Evolutionary conservation across 2,797 vertebrate genomes (phyloP), one percentile per base, ranked within the genome.

Genomic region (Xenops minutus): DNA sequence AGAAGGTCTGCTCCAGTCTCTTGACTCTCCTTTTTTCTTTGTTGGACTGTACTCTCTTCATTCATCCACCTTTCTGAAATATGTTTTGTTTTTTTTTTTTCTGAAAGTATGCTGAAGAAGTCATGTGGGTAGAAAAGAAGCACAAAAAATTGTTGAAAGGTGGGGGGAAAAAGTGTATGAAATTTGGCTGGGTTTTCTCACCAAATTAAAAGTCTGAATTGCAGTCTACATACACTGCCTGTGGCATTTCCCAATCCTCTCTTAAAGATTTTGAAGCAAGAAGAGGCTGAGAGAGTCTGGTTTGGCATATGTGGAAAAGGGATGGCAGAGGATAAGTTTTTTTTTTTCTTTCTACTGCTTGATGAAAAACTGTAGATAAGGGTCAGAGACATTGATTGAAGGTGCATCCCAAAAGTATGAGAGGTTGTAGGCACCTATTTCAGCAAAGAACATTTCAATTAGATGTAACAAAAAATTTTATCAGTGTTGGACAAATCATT

Each of bases 401-500:
- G 5, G 3, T 49, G 5, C 8, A 52, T 4, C 20, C 36, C 55
- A 27, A 77, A 77, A 86, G 11, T 44, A 36, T 52, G 39, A 83
- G 36, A n/a, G 29, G 7, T 22, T 74, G 23, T 13, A 63, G 44
- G 9, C 4, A 15, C 2, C 3, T 48, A 37, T 32, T 79, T 61
- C 17, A 72, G 29, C 37, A 89, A 56, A 29, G 3, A 85, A 39
- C 1, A 46, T 7, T 88, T 77, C 11, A 54, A 19, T 56, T 54
- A 54, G 2, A 12, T 52, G 13, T 48, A 37, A 71, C 3, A 41
- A 56, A 51, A 66, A 43, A 39, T 11, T 2, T 9, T 63, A 26
- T 71, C 9, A 11, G 1, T 37, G 7, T 41, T 48, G 7, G 7
- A 77, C 10, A 69, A 52, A 54, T 12, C 0, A 0, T 62, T 89